phyloP scores from a whole-genome alignment of 2,797 vertebrate genomes.

The Malacoctenus gilli region DNA sequence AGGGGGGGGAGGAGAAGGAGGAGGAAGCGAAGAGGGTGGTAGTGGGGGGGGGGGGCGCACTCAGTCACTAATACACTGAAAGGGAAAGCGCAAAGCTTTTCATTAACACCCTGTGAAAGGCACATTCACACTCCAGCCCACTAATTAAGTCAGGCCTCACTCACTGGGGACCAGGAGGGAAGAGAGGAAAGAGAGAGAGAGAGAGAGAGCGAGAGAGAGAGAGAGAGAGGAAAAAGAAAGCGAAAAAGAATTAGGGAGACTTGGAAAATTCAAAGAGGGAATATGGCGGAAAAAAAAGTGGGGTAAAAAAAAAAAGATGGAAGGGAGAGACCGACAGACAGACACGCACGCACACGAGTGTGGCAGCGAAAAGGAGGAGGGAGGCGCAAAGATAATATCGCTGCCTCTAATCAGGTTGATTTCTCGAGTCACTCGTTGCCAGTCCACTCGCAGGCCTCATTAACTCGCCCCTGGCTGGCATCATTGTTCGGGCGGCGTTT shows the following conservation, averaged over 20 bases:
- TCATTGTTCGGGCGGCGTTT: conserved; percentile 90
- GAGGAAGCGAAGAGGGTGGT: conserved; percentile 59
- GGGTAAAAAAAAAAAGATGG: conserved; percentile 29
- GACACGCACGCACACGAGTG: conserved; percentile 17
- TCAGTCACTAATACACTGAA: conserved; percentile 82
- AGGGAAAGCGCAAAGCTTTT: conserved; percentile 89
- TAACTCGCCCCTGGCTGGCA: conserved; percentile 89
- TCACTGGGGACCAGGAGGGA: conserved; percentile 82
- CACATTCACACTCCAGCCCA: conserved; percentile 88
- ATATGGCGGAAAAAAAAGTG: conserved; percentile 33
- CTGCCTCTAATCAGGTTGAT: conserved; percentile 86
- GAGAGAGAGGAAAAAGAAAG: conserved; percentile 31
- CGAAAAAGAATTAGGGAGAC: conserved; percentile 40
- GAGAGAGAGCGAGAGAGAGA: no score
- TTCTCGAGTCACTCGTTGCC: conserved; percentile 86
- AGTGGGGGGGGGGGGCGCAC: conserved; percentile 72
- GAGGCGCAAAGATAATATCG: conserved; percentile 66
- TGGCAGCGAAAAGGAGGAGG: conserved; percentile 49
- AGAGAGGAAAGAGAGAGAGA: conserved; percentile 42
- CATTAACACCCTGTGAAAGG: conserved; percentile 94
- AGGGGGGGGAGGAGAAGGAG: conserved; percentile 59
- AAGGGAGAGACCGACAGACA: conserved; percentile 35
- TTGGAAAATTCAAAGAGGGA: conserved; percentile 52
- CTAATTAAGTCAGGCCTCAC: conserved; percentile 91
- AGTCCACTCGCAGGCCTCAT: conserved; percentile 87